Conservation (phyloP, 2,113 vertebrate genomes). For the Urocolius indicus region DNA sequence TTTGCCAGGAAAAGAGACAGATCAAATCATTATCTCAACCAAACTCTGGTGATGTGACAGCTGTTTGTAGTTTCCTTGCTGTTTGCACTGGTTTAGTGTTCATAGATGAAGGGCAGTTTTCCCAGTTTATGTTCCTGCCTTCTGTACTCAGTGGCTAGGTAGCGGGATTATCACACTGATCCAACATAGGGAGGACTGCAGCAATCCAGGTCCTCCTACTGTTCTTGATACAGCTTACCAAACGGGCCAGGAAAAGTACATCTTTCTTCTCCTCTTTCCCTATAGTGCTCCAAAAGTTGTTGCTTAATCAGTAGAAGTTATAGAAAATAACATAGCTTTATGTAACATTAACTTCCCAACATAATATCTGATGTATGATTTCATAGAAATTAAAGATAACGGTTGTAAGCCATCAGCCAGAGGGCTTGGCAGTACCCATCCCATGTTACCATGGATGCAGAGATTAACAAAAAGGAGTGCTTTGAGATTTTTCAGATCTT, state of each 20-base stretch:
- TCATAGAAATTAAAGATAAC: background rate
- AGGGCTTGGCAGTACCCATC: background rate
- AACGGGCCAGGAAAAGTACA: background rate
- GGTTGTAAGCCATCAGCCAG: background rate
- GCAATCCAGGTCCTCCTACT: background rate
- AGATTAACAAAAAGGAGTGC: background rate
- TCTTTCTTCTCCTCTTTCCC: background rate
- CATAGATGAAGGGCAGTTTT: background rate
- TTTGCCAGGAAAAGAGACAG: background rate
- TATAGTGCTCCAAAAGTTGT: background rate
- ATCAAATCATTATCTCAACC: background rate
- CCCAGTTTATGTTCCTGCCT: background rate
- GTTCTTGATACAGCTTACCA: background rate
- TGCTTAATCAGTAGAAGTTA: background rate
- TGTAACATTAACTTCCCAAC: background rate
- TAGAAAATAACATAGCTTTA: background rate
- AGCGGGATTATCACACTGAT: background rate
- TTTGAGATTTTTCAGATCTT: background rate
- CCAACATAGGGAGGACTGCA: background rate
- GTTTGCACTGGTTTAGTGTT: background rate
- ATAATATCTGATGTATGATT: background rate
- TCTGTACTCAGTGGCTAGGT: background rate
- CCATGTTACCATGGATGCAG: background rate
- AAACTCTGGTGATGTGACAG: background rate
- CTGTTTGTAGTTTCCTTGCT: constrained; percentile 8